Evolutionary conservation across 2,888 invertebrate genomes (phyloP), one percentile per base, ranked within the genome.

Genomic region (Cylloceria caligata): DNA sequence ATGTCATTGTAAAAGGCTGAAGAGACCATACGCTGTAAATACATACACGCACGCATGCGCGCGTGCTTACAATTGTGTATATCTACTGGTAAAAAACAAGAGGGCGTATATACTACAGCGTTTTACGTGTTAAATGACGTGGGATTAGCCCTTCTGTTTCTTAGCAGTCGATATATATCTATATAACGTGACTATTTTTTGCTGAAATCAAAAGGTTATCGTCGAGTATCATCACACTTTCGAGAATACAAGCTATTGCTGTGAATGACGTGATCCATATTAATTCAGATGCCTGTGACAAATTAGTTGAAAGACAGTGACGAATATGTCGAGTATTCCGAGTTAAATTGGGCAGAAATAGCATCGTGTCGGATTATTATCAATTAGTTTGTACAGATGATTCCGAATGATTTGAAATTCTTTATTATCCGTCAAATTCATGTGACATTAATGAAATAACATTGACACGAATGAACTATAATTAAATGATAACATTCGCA

Each of bases 191-290:
- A 34, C 19, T 16, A 30, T 57, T 75, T n/a, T 34, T 45, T 9
- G 57, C 67, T 45, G 7, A 4, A 57, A 82, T 62, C 39, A 47
- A 69, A 73, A 57, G 77, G 73, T 83, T 77, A 81, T 83, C 81
- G 45, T 16, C 19, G 45, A 60, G 19, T 57, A 47, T 60, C 47
- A 47, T 36, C 34, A 11, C 19, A 39, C 27, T 34, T 47, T 34
- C 13, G 21, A 6, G 30, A 64, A 73, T 55, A 42, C 19, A 21
- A 45, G 30, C 71, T 30, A 45, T 72, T 57, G 30, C 57, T 24
- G 60, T 13, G 4, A 60, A 74, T 67, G 67, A 76, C 67, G 65
- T 13, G 55, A 74, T 49, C 30, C 30, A 11, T 19, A 45, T 74
- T 21, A 47, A 52, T 47, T 47, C 34, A 62, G 16, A 34, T 16